Conservation (phyloP, 2,113 vertebrate genomes). For the Vidua macroura region DNA sequence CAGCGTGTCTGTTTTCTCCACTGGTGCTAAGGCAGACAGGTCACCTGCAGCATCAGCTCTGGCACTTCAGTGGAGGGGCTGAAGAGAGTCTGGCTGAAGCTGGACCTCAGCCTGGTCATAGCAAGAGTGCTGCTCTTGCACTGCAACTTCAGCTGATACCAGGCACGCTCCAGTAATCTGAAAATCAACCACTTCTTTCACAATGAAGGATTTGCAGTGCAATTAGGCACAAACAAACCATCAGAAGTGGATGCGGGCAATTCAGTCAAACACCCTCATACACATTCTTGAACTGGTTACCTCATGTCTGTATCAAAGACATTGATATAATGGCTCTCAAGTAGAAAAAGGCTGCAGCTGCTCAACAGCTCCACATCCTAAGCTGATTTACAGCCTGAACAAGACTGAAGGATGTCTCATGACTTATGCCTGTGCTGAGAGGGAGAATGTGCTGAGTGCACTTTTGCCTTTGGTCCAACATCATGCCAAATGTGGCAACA, state of each 20-base stretch:
- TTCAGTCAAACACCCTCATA: neutral
- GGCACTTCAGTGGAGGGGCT: neutral
- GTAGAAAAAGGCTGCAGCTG: neutral
- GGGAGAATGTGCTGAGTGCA: neutral
- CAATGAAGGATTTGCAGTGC: neutral
- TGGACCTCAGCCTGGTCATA: neutral
- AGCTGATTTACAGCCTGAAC: neutral
- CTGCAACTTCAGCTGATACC: neutral
- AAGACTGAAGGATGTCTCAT: neutral
- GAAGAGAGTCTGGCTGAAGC: neutral
- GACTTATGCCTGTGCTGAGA: neutral
- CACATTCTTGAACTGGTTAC: neutral
- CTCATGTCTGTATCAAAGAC: neutral
- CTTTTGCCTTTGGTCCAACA: neutral
- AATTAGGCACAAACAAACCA: neutral
- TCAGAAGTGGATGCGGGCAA: neutral
- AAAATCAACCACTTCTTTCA: conserved; percentile 10
- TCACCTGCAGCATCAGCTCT: neutral
- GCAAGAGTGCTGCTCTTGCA: neutral
- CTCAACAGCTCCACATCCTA: neutral
- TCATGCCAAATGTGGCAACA: neutral
- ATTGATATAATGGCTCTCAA: neutral
- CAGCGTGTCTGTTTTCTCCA: neutral
- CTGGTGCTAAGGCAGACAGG: neutral
- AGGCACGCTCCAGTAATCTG: neutral